Evolutionary conservation across 2,888 invertebrate genomes (phyloP).

Genomic region (Mycalesis mineus): DNA sequence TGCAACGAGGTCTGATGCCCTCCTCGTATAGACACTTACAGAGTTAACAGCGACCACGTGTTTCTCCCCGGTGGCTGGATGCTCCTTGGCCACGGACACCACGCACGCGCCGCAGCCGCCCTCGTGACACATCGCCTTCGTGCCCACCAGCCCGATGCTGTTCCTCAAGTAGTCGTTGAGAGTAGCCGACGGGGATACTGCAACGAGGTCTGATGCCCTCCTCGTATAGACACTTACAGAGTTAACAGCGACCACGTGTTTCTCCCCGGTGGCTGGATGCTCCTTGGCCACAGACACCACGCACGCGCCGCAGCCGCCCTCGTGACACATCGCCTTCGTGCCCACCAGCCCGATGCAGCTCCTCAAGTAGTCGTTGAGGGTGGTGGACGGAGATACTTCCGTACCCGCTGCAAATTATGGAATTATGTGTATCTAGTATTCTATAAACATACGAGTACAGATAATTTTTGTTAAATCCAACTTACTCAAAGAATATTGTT

Average conservation of each 20-base stretch:
- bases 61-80: slow-evolving; percentile 67
- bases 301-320: slow-evolving; percentile 85
- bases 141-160: no score
- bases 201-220: no score
- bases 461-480: no score
- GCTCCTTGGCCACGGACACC: no score
- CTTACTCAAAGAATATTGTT: slow-evolving; percentile 1
- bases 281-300: slow-evolving; percentile 69
- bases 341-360: slow-evolving; percentile 77
- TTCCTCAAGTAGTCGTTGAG: no score
- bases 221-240: slow-evolving; percentile 72
- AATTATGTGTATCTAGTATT: not conserved
- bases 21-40: slow-evolving; percentile 60
- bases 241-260: slow-evolving; percentile 78
- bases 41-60: slow-evolving; percentile 81
- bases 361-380: slow-evolving; percentile 80
- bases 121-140: no score
- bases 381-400: slow-evolving; percentile 59
- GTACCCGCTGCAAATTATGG: slow-evolving; percentile 33
- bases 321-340: slow-evolving; percentile 83
- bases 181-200: no score
- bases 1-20: no score
- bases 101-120: no score
- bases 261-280: slow-evolving; percentile 68
- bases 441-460: no score